phyloP scores from a whole-genome alignment of 2,797 vertebrate genomes.

The Silurus aristotelis region DNA sequence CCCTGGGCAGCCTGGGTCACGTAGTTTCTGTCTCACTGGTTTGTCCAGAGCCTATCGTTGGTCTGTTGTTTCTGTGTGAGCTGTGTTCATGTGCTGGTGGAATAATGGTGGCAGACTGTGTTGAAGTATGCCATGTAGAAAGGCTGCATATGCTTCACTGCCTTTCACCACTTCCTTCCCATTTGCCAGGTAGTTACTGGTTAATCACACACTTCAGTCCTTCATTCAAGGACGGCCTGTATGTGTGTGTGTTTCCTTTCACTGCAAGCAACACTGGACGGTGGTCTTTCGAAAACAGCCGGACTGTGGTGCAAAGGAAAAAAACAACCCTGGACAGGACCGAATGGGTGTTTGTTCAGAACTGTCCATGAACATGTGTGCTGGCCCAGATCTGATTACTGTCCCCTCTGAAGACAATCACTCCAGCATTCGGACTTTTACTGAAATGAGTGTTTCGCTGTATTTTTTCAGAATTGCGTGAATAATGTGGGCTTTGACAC shows the following conservation, averaged over 20 bases:
- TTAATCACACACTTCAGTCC: constrained; percentile 49
- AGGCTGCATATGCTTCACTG: constrained; percentile 4
- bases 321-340: background rate
- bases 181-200: constrained; percentile 55
- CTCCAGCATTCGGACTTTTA: no score
- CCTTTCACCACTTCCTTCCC: constrained; percentile 45
- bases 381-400: background rate
- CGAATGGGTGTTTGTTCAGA: background rate
- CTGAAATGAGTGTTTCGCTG: background rate
- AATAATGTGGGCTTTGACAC: background rate
- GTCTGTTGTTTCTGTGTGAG: background rate
- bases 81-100: background rate
- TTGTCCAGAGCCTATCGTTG: background rate
- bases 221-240: constrained; percentile 67
- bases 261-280: background rate
- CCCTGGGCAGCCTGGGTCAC: background rate
- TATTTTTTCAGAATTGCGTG: background rate
- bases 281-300: background rate
- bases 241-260: constrained; percentile 26
- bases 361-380: no score
- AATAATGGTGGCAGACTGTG: background rate
- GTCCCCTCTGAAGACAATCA: background rate
- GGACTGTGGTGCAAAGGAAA: background rate
- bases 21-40: background rate
- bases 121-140: constrained; percentile 4